These are phyloP conservation scores for Brachyhypopomus occidentalis DNA, from an alignment of 2,113 vertebrate species.

Conservation along the genomic window DNA sequence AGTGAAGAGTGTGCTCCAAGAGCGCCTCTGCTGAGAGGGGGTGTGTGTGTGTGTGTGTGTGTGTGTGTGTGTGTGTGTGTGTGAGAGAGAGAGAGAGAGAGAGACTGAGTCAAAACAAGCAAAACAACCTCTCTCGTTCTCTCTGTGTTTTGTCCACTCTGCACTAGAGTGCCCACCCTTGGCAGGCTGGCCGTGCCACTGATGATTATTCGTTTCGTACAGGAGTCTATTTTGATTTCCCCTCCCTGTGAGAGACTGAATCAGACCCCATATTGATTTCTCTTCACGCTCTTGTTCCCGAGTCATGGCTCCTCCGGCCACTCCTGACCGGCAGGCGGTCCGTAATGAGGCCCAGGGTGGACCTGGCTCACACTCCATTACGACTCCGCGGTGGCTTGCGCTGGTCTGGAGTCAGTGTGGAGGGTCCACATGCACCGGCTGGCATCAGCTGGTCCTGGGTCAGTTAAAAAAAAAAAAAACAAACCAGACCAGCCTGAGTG, in stretches of 20 bases:
- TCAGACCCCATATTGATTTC: conserved; percentile 73
- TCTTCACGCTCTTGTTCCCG: conserved; percentile 56
- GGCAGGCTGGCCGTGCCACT: conserved; percentile 36
- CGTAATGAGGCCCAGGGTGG: conserved; percentile 48
- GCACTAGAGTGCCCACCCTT: conserved; percentile 47
- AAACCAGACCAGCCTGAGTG: not conserved
- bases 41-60: conserved; percentile 16
- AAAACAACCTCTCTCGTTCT: conserved; percentile 37
- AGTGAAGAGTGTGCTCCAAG: conserved; percentile 27
- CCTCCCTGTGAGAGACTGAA: conserved; percentile 58
- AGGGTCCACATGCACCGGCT: conserved; percentile 24
- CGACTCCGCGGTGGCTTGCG: conserved; percentile 26
- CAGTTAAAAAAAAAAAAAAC: not conserved
- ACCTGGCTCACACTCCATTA: conserved; percentile 53
- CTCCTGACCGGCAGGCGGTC: conserved; percentile 30
- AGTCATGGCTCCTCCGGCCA: conserved; percentile 33
- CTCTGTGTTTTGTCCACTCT: not conserved
- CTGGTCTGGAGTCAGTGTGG: conserved; percentile 27
- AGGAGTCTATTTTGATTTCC: conserved; percentile 67
- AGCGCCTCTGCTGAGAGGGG: conserved; percentile 36
- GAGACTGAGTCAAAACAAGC: conserved; percentile 12
- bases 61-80: not conserved
- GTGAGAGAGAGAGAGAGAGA: conserved; percentile 8
- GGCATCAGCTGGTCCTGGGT: conserved; percentile 1
- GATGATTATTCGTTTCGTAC: conserved; percentile 65